Evolutionary conservation across 2,888 invertebrate genomes (phyloP).

Genomic region (Yponomeuta sedellus): DNA sequence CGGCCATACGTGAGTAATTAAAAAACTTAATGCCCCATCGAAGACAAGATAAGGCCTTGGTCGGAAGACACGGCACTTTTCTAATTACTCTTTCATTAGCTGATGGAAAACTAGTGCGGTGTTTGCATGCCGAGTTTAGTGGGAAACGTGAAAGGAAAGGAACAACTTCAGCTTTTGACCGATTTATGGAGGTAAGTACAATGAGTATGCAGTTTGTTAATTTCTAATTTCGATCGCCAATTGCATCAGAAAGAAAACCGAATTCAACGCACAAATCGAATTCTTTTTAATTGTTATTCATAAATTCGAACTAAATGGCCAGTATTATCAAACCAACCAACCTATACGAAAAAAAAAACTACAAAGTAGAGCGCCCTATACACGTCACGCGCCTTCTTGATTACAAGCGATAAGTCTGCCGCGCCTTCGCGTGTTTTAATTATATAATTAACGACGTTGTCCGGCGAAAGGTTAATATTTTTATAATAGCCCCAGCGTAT

Average conservation of each 20-base stretch:
- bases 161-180: conserved; percentile 8
- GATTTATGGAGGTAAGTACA: conserved; percentile 6
- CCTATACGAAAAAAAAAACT: neutral
- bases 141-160: conserved; percentile 1
- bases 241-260: neutral
- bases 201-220: conserved; percentile 4
- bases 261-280: neutral
- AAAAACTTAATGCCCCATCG: conserved; percentile 64
- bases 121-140: conserved; percentile 7
- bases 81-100: conserved; percentile 74
- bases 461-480: conserved; percentile 69
- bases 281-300: neutral
- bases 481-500: conserved; percentile 66
- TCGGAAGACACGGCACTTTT: conserved; percentile 72
- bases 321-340: neutral
- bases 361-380: conserved; percentile 15
- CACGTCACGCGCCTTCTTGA: conserved; percentile 52
- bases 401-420: conserved; percentile 62
- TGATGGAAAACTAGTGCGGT: conserved; percentile 49
- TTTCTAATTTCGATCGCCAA: neutral
- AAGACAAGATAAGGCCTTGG: conserved; percentile 71
- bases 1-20: conserved; percentile 53
- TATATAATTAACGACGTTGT: conserved; percentile 73
- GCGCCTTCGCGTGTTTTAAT: conserved; percentile 74
- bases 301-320: neutral